phyloP scores from a whole-genome alignment of 2,797 vertebrate species.

The Cygnus olor region DNA sequence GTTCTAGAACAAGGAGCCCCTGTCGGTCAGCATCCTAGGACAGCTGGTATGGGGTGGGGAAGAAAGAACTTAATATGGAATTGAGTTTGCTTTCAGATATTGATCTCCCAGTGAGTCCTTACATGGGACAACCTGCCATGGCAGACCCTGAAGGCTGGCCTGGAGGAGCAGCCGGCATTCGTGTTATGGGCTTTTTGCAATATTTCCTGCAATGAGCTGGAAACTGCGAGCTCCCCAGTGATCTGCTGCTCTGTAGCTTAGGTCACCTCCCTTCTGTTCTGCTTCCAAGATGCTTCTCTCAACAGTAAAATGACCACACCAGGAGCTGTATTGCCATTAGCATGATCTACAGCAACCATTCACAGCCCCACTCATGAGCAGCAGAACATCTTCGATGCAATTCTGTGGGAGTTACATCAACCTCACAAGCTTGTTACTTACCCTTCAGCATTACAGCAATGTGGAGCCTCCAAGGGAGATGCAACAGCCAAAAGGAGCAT shows the following conservation, averaged over 20 bases:
- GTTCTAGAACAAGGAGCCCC: slow-evolving; percentile 20
- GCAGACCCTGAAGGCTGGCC: neutral
- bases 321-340: neutral
- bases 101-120: neutral
- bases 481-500: neutral
- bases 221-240: rapidly evolving
- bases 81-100: neutral
- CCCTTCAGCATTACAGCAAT: rapidly evolving
- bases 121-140: rapidly evolving
- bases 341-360: rapidly evolving
- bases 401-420: neutral
- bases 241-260: rapidly evolving
- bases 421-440: rapidly evolving
- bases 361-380: neutral
- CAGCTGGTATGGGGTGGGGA: slow-evolving; percentile 21
- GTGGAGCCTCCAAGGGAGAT: neutral
- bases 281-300: rapidly evolving
- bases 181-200: rapidly evolving
- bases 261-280: neutral
- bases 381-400: neutral
- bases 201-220: neutral
- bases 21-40: slow-evolving; percentile 23
- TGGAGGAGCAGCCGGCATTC: neutral
- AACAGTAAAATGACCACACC: neutral
- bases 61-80: neutral